Evolutionary conservation across 2,797 vertebrate species (phyloP), one percentile per base, ranked within the genome.

Genomic region (Rhinophrynus dorsalis): DNA sequence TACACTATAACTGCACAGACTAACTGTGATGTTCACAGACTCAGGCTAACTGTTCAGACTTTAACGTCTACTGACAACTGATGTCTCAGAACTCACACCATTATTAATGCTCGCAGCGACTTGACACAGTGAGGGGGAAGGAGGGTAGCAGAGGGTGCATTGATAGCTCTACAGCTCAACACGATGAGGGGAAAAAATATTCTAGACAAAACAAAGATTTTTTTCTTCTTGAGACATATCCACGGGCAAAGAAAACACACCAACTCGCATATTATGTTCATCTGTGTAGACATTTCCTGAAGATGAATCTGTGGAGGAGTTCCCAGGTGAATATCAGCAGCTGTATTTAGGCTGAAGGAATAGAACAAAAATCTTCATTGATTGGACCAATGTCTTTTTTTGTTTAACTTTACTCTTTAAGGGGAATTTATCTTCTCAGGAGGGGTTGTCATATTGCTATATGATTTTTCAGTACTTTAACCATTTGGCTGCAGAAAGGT

Each of bases 331-430:
- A 78, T 62, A 67, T 32, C 77, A 48, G 33, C 74, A 51, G 79
- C 81, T 83, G 76, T 83, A 82, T 86, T 85, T 86, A 77, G 79
- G 82, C 82, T 86, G 68, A 77, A 77, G 56, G 56, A 54, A 47
- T 66, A 55, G 74, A 74, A 44, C 13, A 42, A 67, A 70, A 77
- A 40, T 27, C 67, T 58, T 13, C 17, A 73, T 52, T 54, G 50
- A 67, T 37, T 57, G 71, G 50, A 71, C n/a, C 15, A 30, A 21
- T 13, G 13, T 54, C 71, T 57, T 68, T 18, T 7, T 88, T 83
- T 82, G 68, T 82, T 84, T 77, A 67, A 47, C 71, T 76, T 59
- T 75, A 76, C 55, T 69, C 75, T 51, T 68, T 61, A 38, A 68
- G 29, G 48, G 64, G 37, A 73, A 59, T 73, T 24, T 42, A 56